Evolutionary conservation across 2,113 vertebrate genomes (phyloP).

Genomic region (Heliornis fulica): DNA sequence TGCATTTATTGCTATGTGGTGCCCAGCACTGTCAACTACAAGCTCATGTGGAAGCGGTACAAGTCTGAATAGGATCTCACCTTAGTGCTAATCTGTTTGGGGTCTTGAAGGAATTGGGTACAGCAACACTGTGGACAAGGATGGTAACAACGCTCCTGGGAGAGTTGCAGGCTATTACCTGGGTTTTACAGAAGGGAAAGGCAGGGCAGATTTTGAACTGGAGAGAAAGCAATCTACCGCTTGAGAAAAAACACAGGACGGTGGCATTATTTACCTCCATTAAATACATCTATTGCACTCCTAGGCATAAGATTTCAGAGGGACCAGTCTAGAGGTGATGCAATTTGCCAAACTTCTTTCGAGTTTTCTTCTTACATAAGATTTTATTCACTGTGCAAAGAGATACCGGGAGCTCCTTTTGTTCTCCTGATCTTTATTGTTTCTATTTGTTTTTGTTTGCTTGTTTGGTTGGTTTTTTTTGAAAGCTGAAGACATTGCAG

Average conservation of each 20-base stretch:
- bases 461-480: too few relatives aligned
- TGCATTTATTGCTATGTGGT: not conserved
- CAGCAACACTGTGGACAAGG: constrained; percentile 61
- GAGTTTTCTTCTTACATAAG: not conserved
- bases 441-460: too few relatives aligned
- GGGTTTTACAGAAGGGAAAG: constrained; percentile 66
- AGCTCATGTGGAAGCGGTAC: constrained; percentile 28
- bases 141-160: constrained; percentile 31
- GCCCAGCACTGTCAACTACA: constrained; percentile 18
- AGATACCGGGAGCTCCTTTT: not conserved
- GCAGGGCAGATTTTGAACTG: constrained; percentile 53
- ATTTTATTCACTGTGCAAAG: not conserved
- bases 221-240: constrained; percentile 37
- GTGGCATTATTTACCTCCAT: not conserved
- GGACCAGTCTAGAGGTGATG: not conserved
- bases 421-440: not conserved
- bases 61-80: constrained; percentile 45
- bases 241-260: constrained; percentile 25
- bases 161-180: constrained; percentile 54
- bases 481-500: not conserved
- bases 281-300: not conserved
- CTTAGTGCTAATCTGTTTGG: constrained; percentile 53
- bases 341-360: not conserved
- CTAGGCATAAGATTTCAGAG: not conserved
- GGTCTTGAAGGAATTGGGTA: constrained; percentile 48